Base-by-base conservation (phyloP, 2,113 vertebrate genomes). In the Sorex fumeus region DNA sequence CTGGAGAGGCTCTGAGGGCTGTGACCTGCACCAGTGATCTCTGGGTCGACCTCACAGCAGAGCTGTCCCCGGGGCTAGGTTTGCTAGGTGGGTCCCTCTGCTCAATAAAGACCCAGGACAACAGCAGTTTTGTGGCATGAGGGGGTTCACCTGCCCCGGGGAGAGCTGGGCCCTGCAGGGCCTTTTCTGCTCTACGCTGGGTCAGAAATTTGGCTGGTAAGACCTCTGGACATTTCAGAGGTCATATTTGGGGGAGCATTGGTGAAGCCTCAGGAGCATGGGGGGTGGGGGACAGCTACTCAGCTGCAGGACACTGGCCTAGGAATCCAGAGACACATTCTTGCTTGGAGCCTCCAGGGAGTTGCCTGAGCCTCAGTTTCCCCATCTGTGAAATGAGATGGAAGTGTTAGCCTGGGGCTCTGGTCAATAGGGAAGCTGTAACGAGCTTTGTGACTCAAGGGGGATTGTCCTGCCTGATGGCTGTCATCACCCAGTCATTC, bases 161-260 rank as follows among this genome's bases (percentile, higher is more conserved):
- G 23, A 60, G 57, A 60, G 57, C 19, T 6, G 6, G 57, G 0
- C 0, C 67, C 2, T 2, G 1, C 6, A 34, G 1, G 0, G 8
- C 45, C 0, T 70, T 0, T 25, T 0, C 4, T 2, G 0, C 1
- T 66, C 28, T n/a, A 1, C 5, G 67, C 60, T 80, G 53, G 3
- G 0, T 69, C 47, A 23, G 78, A 50, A 34, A 47, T 12, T 8
- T 72, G 71, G 72, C 28, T 27, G 10, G 21, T 21, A 3, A 50
- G 32, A 25, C 78, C 71, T 74, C 32, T 25, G 32, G n/a, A 5
- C 4, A 0, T 47, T 57, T 45, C 45, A 27, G 25, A n/a, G 27
- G 34, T 8, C 12, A 1, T 9, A 6, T 36, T 71, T 23, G 27
- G 6, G 40, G 18, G 45, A n/a, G 8, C 8, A 3, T 2, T 12